phyloP scores from a whole-genome alignment of 2,113 vertebrate species.

The Oryzias javanicus region DNA sequence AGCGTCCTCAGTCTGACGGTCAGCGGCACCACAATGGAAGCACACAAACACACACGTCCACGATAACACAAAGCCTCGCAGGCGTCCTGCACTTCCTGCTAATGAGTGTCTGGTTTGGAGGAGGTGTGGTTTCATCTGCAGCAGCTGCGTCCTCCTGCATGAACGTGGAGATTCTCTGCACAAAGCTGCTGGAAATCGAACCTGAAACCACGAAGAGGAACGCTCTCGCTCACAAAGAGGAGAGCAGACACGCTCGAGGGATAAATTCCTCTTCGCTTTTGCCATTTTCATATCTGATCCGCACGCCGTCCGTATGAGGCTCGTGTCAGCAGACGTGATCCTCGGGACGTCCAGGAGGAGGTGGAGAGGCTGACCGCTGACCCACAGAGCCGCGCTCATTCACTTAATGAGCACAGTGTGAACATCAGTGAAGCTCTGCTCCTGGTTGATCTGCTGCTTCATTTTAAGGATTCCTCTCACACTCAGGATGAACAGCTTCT shows the following conservation, averaged over 20 bases:
- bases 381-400: conserved; percentile 8
- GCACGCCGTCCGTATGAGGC: no score
- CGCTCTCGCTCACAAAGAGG: no score
- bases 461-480: conserved; percentile 2
- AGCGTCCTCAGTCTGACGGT: neutral
- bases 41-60: neutral
- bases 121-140: neutral
- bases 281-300: no score
- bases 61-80: neutral
- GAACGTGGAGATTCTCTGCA: no score
- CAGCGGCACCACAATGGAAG: neutral
- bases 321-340: no score
- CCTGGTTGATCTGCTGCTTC: neutral
- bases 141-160: no score
- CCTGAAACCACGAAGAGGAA: no score
- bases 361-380: conserved; percentile 39
- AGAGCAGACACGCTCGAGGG: no score
- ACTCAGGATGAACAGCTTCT: neutral
- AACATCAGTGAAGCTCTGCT: neutral
- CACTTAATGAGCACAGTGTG: conserved; percentile 11
- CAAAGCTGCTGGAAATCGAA: no score
- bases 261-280: no score
- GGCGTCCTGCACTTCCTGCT: neutral
- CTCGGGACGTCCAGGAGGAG: conserved; percentile 16
- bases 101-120: neutral